These are phyloP conservation scores for Eutolmus rufibarbis DNA, from an alignment of 2,888 invertebrate genomes.

Conservation along the genomic window DNA sequence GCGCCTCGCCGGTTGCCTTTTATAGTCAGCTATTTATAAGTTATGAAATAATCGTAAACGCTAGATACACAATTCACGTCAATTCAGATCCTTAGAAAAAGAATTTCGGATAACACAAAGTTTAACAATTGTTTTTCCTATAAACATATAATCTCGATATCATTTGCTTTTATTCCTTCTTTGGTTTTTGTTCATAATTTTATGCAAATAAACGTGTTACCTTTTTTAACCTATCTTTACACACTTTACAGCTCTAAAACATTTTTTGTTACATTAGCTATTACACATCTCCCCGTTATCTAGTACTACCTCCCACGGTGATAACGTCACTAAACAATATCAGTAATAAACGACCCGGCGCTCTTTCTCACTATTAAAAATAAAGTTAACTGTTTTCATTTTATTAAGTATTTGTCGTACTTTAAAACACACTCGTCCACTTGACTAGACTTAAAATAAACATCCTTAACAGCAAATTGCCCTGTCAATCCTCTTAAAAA, in stretches of 20 bases:
- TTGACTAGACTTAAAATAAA: background rate
- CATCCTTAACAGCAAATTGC: slow-evolving; percentile 33
- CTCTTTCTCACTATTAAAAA: slow-evolving; percentile 45
- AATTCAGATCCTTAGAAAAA: slow-evolving; percentile 5
- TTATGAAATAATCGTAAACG: slow-evolving; percentile 10
- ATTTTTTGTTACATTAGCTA: slow-evolving; percentile 30
- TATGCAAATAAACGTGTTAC: slow-evolving; percentile 3
- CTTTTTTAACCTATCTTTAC: slow-evolving; percentile 22
- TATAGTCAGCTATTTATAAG: slow-evolving; percentile 45
- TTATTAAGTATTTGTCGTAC: slow-evolving; percentile 21
- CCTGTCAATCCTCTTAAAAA: slow-evolving; percentile 44
- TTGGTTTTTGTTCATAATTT: background rate
- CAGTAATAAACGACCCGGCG: slow-evolving; percentile 14
- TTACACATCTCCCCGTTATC: background rate
- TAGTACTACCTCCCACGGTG: background rate
- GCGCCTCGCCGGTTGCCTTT: background rate
- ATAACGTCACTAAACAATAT: background rate
- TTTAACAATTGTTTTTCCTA: slow-evolving; percentile 23
- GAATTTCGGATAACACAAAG: slow-evolving; percentile 13
- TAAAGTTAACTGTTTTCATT: slow-evolving; percentile 48
- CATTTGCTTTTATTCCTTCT: background rate
- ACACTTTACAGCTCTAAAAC: slow-evolving; percentile 35
- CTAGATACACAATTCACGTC: slow-evolving; percentile 24
- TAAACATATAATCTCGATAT: background rate
- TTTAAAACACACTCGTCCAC: background rate